Base-by-base conservation (phyloP, 2,888 invertebrate genomes). In the Melinaea marsaeus region DNA sequence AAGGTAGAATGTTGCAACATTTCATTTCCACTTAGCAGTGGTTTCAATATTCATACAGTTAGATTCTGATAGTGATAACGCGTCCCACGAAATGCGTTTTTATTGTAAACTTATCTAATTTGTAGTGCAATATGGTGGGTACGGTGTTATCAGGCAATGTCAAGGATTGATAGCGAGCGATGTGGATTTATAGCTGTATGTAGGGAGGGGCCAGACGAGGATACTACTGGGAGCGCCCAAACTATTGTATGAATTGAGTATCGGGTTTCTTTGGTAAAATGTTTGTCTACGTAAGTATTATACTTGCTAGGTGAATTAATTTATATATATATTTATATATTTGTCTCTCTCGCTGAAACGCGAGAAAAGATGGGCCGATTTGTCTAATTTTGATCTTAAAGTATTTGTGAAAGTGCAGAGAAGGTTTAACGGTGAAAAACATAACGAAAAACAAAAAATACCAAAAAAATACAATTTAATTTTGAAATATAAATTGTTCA, bases 51-150 rank as follows among this genome's bases (percentile, higher is more conserved):
- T 22, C 6, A 42, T 7, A 32, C 9, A 32, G 51, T 22, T 46
- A 9, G 51, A 32, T 32, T n/a, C 22, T n/a, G 48, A 7, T 6
- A 5, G 22, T 5, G 42, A 62, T 62, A 55, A 55, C 55, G 51
- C 9, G 9, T 51, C 11, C 61, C 70, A 72, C 71, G 75, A 82
- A 87, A 86, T 86, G 86, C 86, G 83, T 80, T 88, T 84, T 83
- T 84, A 86, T 81, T 85, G 84, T 88, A 79, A 79, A 75, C 71
- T 79, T 85, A 87, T 88, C 89, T 88, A 84, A 88, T 88, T 84
- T 84, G 79, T 77, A 79, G 80, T 85, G 85, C 88, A 85, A 85
- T 88, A 85, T 80, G 79, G 81, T 22, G 22, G 22, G 22, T 22
- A 22, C 75, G 73, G 76, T 74, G 74, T 74, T 89, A 88, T 89